Base-by-base conservation (phyloP, 2,888 invertebrate species). In the Nebria brevicollis region DNA sequence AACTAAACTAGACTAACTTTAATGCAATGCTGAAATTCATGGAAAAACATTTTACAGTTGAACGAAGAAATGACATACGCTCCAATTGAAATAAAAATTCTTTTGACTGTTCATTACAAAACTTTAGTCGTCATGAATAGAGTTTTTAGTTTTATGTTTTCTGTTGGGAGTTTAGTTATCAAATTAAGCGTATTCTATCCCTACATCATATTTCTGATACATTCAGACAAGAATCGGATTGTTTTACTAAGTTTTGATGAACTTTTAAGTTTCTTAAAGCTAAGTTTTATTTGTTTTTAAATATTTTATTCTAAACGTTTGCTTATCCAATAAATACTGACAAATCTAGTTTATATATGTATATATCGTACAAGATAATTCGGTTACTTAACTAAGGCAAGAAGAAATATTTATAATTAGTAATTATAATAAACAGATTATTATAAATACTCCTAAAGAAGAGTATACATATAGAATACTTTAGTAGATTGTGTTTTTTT, bases 101-200 rank as follows among this genome's bases (percentile, higher is more conserved):
- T 54, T 54, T 54, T 54, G 54, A 54, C 54, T 54, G 54, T 54
- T 54, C 54, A 54, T 54, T 54, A 54, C 54, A 54, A 54, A 54
- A 54, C 54, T 54, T 54, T 54, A 13, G 11, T 54, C 54, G 13
- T 54, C 8, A 54, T 54, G 11, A 54, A 54, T 13, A 54, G 8
- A 54, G 8, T 54, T 54, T 54, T 54, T 54, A 54, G 11, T 54
- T 54, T 54, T 54, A 11, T 7, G 8, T 54, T 54, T 54, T 13
- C 13, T 54, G 54, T 54, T 11, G 7, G 54, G 13, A 54, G 13
- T 54, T 54, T 54, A 7, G 54, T 54, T 54, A 3, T 54, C 54
- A 54, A 54, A 54, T 54, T 54, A 54, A 54, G 54, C 11, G 34
- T 34, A 34, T 34, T 34, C 13, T 54, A 54, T 54, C 1, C 54